A percentile compares a stretch with the other conserved stretches of the same genome.
phyloP scores from a whole-genome alignment of 30 jellyfish, hydroid and myxozoan genomes.

The Aurelia aurita region DNA sequence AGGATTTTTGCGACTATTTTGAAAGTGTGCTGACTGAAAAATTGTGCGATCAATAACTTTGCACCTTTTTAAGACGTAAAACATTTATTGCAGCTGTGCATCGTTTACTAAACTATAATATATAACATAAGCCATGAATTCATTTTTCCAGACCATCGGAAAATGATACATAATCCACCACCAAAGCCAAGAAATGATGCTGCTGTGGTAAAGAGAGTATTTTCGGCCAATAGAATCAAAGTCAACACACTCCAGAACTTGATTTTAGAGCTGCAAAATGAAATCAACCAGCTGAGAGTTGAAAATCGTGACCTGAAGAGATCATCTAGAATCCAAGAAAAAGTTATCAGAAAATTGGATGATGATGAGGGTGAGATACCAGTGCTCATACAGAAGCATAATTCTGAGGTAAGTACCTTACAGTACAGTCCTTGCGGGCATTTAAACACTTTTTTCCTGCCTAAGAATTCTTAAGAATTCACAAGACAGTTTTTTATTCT shows the following conservation, averaged over 20 bases:
- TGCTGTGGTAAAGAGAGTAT: conserved; percentile 77
- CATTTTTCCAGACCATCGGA: too few relatives aligned
- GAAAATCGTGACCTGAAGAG: conserved; percentile 92
- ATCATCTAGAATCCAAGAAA: conserved; percentile 86
- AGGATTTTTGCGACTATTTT: too few relatives aligned
- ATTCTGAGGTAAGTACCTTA: conserved; percentile 68
- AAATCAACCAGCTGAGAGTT: conserved; percentile 67
- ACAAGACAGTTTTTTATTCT: too few relatives aligned
- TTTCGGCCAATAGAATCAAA: conserved; percentile 92
- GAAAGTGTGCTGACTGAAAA: too few relatives aligned
- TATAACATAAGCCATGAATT: too few relatives aligned
- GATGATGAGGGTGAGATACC: conserved; percentile 97
- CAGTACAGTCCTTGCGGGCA: too few relatives aligned
- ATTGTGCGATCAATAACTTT: too few relatives aligned
- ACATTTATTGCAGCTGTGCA: too few relatives aligned
- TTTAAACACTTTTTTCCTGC: too few relatives aligned
- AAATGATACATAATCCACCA: background rate
- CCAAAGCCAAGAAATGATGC: conserved; percentile 37
- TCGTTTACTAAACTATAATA: too few relatives aligned
- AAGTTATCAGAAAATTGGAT: conserved; percentile 74
- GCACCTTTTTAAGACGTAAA: too few relatives aligned
- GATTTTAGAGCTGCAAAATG: conserved; percentile 76
- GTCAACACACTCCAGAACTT: conserved; percentile 81
- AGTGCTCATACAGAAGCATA: conserved; percentile 80
- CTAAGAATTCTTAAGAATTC: too few relatives aligned